Base-by-base conservation (phyloP, 2,888 invertebrate genomes). In the Griposia aprilina region DNA sequence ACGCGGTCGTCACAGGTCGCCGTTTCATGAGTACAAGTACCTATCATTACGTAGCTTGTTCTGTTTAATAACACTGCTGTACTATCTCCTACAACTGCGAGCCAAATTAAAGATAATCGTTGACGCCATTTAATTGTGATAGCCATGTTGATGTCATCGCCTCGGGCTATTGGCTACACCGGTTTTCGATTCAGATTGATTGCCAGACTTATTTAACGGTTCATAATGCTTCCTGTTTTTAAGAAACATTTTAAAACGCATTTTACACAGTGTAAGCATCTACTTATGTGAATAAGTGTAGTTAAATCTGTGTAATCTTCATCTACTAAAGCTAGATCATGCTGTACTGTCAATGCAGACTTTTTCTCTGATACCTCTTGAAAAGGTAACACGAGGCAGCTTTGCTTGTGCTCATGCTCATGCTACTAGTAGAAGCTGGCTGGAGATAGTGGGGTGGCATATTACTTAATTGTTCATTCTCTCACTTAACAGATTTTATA, bases 101-200 rank as follows among this genome's bases (percentile, higher is more conserved):
- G 15, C 15, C 52, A 45, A 83, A 79, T 84, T 20, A 20, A 45
- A 79, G 45, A 20, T 50, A 62, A 57, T 72, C 20, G 10, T 62
- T 45, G 81, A 59, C 81, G 67, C 45, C 67, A 36, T 36, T n/a
- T 71, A 36, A 59, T 68, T 66, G 59, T 36, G 50, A 55, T 69
- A 17, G 45, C 2, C 26, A 67, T 23, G 70, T 66, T 77, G 76
- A 65, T 60, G 77, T 36, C 52, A 66, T 60, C 52, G 59, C 77
- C 17, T 59, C 52, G 26, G 30, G 52, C 7, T 57, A 41, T 52
- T 59, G 60, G 36, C 68, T 67, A 73, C 74, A 88, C 87, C 78
- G 79, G 87, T 87, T 85, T 87, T 57, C 23, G 10, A 67, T 70
- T 82, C 45, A 60, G 52, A 77, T 78, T 71, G 59, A 80, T 72